phyloP scores from a whole-genome alignment of 2,888 invertebrate genomes.

The Silvanus unidentatus region DNA sequence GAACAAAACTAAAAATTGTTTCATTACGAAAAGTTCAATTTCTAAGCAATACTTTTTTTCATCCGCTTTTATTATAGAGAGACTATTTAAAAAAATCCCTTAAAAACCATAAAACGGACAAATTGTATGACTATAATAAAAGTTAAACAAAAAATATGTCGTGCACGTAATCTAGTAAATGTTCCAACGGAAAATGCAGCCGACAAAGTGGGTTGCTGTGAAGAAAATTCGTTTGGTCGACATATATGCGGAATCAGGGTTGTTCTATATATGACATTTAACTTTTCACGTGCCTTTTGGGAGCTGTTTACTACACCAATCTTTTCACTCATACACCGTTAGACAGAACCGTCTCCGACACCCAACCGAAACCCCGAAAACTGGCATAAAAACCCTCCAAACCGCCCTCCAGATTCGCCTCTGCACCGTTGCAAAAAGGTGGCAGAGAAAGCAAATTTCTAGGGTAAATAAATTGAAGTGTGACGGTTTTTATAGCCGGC shows the following conservation, averaged over 20 bases:
- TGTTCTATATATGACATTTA: constrained; percentile 40
- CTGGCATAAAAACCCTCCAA: too few species aligned
- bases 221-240: constrained; percentile 20
- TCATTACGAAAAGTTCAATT: too few species aligned
- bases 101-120: too few species aligned
- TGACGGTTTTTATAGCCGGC: constrained; percentile 33
- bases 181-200: not conserved
- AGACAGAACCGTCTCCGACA: constrained; percentile 14
- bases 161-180: not conserved
- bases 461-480: constrained; percentile 43
- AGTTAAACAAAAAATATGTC: not conserved
- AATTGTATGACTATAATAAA: too few species aligned
- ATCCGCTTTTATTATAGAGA: too few species aligned
- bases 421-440: constrained; percentile 10
- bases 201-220: not conserved
- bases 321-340: constrained; percentile 31
- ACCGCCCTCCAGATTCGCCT: too few species aligned
- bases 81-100: too few species aligned
- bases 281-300: constrained; percentile 42
- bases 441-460: constrained; percentile 36
- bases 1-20: too few species aligned
- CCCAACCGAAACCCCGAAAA: too few species aligned
- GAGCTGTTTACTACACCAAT: constrained; percentile 44
- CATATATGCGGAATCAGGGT: constrained; percentile 28
- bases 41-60: too few species aligned